Evolutionary conservation across 2,888 invertebrate species (phyloP).

Genomic region (Deilephila elpenor): DNA sequence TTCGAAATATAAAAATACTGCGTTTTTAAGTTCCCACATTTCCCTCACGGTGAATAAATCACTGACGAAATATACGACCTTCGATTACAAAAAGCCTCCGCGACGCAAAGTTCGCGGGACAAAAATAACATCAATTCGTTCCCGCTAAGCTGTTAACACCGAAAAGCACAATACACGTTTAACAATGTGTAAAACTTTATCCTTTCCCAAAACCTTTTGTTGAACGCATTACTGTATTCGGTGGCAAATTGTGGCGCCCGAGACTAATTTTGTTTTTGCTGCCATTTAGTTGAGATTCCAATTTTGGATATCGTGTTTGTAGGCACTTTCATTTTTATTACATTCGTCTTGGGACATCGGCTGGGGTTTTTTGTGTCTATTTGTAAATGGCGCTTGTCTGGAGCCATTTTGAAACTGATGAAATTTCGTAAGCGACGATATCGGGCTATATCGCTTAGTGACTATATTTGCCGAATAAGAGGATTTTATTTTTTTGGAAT

Average conservation of each 20-base stretch:
- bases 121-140: slow-evolving; percentile 22
- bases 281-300: slow-evolving; percentile 27
- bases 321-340: slow-evolving; percentile 28
- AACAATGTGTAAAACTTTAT: slow-evolving; percentile 19
- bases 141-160: slow-evolving; percentile 14
- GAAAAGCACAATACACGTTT: slow-evolving; percentile 23
- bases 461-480: background rate
- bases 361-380: slow-evolving; percentile 17
- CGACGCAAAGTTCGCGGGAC: slow-evolving; percentile 9
- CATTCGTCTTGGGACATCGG: slow-evolving; percentile 21
- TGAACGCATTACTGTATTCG: background rate
- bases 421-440: background rate
- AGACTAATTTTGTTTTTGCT: slow-evolving; percentile 28
- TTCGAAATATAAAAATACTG: background rate
- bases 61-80: background rate
- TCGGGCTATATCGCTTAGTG: too few relatives aligned
- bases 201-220: background rate
- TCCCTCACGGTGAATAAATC: background rate
- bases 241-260: slow-evolving; percentile 4
- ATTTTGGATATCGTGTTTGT: slow-evolving; percentile 28
- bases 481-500: too few relatives aligned
- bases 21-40: background rate
- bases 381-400: background rate
- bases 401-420: slow-evolving; percentile 1
- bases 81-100: slow-evolving; percentile 20